phyloP scores from a whole-genome alignment of 2,888 invertebrate genomes.

The Chydorus sphaericus region DNA sequence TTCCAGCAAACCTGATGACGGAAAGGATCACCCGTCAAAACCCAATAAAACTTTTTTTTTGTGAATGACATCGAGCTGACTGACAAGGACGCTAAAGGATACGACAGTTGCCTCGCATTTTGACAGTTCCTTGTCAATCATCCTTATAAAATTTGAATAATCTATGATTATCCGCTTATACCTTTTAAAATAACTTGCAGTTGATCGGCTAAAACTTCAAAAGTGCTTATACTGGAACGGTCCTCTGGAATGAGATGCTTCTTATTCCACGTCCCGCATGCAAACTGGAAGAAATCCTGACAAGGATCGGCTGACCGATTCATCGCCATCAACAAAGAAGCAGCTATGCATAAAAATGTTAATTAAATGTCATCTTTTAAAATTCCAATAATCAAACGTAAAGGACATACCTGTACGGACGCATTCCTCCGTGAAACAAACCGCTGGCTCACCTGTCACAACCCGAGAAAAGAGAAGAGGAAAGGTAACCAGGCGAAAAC shows the following conservation, averaged over 20 bases:
- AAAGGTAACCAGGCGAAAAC: not conserved
- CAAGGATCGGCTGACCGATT: conserved; percentile 61
- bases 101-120: too few species aligned
- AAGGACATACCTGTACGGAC: conserved; percentile 42
- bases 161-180: conserved; percentile 22
- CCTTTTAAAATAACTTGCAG: conserved; percentile 62
- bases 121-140: too few species aligned
- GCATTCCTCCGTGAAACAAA: conserved; percentile 48
- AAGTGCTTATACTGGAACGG: conserved; percentile 65
- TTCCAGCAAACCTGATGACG: conserved; percentile 54
- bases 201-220: conserved; percentile 70
- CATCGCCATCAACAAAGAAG: conserved; percentile 65
- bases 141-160: too few species aligned
- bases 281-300: conserved; percentile 69
- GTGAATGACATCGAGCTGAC: too few species aligned
- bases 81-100: too few species aligned
- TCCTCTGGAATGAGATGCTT: conserved; percentile 74
- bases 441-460: conserved; percentile 24
- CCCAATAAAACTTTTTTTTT: too few species aligned
- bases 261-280: conserved; percentile 77
- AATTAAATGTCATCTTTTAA: not conserved
- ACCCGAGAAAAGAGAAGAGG: conserved; percentile 15
- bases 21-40: too few species aligned
- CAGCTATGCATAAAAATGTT: conserved; percentile 37
- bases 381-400: not conserved